Conservation (phyloP, 2,113 vertebrate species). For the Formicarius rufipectus region DNA sequence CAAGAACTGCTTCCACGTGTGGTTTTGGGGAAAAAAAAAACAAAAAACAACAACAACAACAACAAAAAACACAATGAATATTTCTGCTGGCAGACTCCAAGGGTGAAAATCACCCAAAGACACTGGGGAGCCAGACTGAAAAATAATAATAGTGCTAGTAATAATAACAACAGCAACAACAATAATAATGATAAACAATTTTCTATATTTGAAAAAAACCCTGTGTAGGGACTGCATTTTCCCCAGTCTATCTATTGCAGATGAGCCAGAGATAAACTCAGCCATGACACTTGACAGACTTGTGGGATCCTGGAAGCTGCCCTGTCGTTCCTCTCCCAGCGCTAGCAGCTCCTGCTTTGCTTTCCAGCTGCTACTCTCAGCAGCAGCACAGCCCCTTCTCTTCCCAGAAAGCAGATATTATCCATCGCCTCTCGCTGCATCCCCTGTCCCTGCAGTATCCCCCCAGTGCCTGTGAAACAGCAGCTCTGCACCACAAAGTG, state of each 20-base stretch:
- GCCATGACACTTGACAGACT: neutral
- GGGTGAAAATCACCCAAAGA: neutral
- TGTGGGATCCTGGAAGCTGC: neutral
- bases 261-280: neutral
- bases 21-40: neutral
- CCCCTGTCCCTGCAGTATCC: neutral
- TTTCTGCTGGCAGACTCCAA: neutral
- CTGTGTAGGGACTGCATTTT: neutral
- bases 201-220: neutral
- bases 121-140: neutral
- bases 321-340: neutral
- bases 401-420: neutral
- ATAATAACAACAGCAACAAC: neutral
- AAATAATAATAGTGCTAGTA: neutral
- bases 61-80: accelerated
- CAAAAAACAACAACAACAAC: no score
- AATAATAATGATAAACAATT: neutral
- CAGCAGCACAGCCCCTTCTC: neutral
- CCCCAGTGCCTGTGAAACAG: neutral
- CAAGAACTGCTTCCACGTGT: conserved; percentile 11
- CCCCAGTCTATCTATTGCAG: neutral
- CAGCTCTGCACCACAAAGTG: neutral
- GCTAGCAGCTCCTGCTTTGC: neutral
- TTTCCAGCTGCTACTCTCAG: neutral
- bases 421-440: accelerated